Evolutionary conservation across 2,113 vertebrate genomes (phyloP).

Genomic region (Saguinus imperator): DNA sequence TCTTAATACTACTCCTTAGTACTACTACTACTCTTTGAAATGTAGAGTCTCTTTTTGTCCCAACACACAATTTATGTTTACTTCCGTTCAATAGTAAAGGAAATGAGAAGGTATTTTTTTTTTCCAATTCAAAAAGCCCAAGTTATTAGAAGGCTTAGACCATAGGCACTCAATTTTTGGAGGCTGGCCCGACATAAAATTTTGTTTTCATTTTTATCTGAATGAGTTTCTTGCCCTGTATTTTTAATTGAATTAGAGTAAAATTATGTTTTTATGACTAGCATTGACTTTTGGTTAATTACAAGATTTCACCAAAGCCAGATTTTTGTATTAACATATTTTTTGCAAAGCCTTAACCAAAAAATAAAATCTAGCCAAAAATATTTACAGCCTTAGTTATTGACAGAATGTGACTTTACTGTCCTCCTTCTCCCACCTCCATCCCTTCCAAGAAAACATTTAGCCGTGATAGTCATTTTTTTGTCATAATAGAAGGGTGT

Average conservation of each 20-base stretch:
- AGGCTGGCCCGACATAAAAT: slow-evolving; percentile 6
- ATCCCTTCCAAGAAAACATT: neutral
- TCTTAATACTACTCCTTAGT: neutral
- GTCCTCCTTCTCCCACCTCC: rapidly evolving
- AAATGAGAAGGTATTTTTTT: neutral
- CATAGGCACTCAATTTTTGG: slow-evolving; percentile 28
- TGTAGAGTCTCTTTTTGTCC: neutral
- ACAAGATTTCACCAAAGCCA: slow-evolving; percentile 45
- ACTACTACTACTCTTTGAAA: neutral
- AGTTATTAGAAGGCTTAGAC: slow-evolving; percentile 40
- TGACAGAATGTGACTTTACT: neutral
- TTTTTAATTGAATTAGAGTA: slow-evolving; percentile 45
- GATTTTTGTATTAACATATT: slow-evolving; percentile 48
- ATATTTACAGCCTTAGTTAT: neutral
- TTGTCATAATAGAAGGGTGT: neutral
- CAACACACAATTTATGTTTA: slow-evolving; percentile 9
- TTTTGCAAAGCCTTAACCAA: neutral
- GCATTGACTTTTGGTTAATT: slow-evolving; percentile 40
- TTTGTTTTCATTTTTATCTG: slow-evolving; percentile 57
- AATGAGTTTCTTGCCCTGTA: neutral
- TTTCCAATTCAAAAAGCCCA: neutral
- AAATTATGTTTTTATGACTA: slow-evolving; percentile 40
- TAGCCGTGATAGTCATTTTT: neutral
- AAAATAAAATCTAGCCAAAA: neutral
- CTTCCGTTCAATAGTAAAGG: neutral